Conservation (phyloP, 2,797 vertebrate genomes). For the Premnoplex brunnescens region DNA sequence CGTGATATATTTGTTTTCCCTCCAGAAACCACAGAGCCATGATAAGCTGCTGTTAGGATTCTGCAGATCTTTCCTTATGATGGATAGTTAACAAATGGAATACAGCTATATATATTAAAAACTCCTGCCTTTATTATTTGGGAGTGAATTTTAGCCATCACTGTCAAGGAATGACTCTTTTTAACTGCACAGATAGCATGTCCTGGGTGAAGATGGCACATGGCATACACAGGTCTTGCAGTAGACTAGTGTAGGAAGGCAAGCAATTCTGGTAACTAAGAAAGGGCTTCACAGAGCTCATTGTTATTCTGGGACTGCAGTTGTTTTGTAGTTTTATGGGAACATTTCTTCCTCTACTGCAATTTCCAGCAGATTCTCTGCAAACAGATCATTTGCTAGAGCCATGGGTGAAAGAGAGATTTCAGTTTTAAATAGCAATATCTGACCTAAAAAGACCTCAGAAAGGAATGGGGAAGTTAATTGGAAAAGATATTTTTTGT, state of each 20-base stretch:
- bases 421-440: neutral
- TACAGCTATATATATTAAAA: neutral
- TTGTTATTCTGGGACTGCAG: slow-evolving; percentile 30
- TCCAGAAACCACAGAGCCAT: slow-evolving; percentile 8
- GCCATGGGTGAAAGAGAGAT: neutral
- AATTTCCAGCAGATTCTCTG: neutral
- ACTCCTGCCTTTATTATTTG: neutral
- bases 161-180: neutral
- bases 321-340: neutral
- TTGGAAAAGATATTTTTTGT: neutral
- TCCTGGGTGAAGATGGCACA: neutral
- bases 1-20: slow-evolving; percentile 1
- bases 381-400: slow-evolving; percentile 12
- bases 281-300: neutral
- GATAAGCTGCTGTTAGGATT: slow-evolving; percentile 12
- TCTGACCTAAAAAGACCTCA: neutral
- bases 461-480: neutral
- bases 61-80: neutral
- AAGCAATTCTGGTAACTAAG: neutral
- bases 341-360: neutral
- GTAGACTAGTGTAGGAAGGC: neutral
- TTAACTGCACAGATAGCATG: neutral
- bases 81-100: neutral
- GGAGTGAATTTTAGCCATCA: neutral
- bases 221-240: neutral